These are phyloP conservation scores for Crotalus helleri DNA, from an alignment of 2,113 vertebrate genomes.

Conservation along the genomic window DNA sequence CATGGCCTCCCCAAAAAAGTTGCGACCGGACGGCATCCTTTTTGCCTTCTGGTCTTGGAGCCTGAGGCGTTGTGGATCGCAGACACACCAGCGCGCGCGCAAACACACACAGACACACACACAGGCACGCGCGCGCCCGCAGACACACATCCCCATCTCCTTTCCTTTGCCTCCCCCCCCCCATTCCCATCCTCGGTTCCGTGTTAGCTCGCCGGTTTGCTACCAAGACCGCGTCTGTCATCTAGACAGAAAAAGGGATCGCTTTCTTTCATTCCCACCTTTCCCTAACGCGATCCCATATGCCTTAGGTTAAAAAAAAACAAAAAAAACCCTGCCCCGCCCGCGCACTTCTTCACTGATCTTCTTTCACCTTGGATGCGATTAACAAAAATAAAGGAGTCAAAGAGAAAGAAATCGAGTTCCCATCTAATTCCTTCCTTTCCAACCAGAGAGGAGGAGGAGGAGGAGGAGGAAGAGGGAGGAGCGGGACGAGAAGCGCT, in stretches of 20 bases:
- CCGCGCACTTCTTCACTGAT: background rate
- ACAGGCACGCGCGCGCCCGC: slow-evolving; percentile 20
- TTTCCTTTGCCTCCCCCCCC: background rate
- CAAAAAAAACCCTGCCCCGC: slow-evolving; percentile 30
- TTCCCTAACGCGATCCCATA: background rate
- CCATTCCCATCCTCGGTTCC: background rate
- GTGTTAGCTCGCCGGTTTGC: background rate
- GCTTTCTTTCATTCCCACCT: too few species aligned
- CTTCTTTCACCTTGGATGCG: slow-evolving; percentile 38
- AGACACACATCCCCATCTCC: background rate
- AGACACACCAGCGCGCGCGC: slow-evolving; percentile 30
- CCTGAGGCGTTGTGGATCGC: slow-evolving; percentile 39
- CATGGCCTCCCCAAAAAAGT: slow-evolving; percentile 31
- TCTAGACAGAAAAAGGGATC: background rate
- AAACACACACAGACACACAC: slow-evolving; percentile 4
- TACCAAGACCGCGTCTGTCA: slow-evolving; percentile 52
- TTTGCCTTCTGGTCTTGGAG: slow-evolving; percentile 34
- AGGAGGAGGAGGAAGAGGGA: background rate
- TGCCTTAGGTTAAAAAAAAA: too few species aligned
- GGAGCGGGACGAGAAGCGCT: slow-evolving; percentile 39
- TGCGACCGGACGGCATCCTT: slow-evolving; percentile 43
- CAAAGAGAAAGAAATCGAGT: slow-evolving; percentile 26
- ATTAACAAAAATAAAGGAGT: background rate
- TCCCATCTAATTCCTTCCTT: background rate
- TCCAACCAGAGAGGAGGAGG: background rate